Evolutionary conservation across 2,888 invertebrate genomes (phyloP), one percentile per base, ranked within the genome.

Genomic region (Synergus gifuensis): DNA sequence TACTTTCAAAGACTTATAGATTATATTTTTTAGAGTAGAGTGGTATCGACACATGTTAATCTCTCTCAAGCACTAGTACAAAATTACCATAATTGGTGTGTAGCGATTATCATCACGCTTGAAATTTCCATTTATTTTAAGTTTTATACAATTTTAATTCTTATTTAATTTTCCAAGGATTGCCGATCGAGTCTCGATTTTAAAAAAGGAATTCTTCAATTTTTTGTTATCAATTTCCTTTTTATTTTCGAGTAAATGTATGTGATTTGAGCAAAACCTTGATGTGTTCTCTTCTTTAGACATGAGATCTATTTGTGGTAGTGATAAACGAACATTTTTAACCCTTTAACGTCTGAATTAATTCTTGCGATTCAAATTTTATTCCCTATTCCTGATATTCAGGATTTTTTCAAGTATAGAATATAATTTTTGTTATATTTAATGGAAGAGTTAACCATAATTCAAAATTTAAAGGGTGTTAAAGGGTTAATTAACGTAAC

Each of bases 1-100:
- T 81, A 87, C 85, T 84, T 83, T 88, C 85, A 85, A 87, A 88
- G 86, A 87, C 81, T 87, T 86, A 76, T 85, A 88, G 81, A 86
- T 81, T 86, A 83, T 87, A 88, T 86, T 86, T 87, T 87, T 86
- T 40, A 85, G 84, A 84, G 76, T 82, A 78, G 81, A 78, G 69
- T 78, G 77, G 77, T 84, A 79, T 85, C 83, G 46, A 83, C 64
- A 78, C 64, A 80, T 82, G 81, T 78, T 79, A 73, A 73, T 76
- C 76, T 83, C 76, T 83, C 77, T 77, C 83, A 78, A 85, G 81
- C 78, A 76, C 84, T 86, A 86, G 88, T 87, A 87, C 86, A 88
- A 88, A 88, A 85, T 83, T 83, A 85, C 81, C 76, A 82, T 80
- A 83, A 85, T 83, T 79, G 78, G 79, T 84, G 78, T 82, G 60